Conservation (phyloP, 2,888 invertebrate genomes). For the Rhodophaea formosa region DNA sequence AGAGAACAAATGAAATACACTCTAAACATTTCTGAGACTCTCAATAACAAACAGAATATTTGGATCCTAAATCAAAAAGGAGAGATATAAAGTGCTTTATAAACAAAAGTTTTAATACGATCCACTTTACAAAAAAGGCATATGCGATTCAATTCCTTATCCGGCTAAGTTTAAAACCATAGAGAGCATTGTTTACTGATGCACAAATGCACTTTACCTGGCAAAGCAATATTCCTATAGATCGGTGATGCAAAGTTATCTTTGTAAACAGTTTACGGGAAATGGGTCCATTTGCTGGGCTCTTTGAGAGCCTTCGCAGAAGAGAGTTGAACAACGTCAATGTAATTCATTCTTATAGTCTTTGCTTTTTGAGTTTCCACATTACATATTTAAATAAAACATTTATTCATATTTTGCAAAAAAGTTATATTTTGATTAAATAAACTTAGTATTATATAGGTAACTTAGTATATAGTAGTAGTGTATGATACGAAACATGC, state of each 20-base stretch:
- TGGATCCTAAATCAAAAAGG: not conserved
- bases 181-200: not conserved
- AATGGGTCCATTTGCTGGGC: slow-evolving; percentile 8
- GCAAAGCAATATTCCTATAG: slow-evolving; percentile 1
- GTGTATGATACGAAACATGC: too few species aligned
- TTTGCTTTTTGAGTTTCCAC: not conserved
- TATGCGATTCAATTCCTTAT: not conserved
- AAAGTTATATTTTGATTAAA: too few species aligned
- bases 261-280: slow-evolving; percentile 9
- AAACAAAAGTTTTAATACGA: not conserved
- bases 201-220: slow-evolving; percentile 10
- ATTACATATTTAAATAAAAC: not conserved
- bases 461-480: too few species aligned
- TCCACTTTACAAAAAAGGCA: not conserved
- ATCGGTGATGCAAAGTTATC: slow-evolving; percentile 13
- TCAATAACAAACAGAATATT: not conserved
- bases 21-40: too few species aligned
- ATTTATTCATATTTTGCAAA: too few species aligned
- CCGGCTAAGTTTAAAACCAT: not conserved
- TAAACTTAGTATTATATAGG: too few species aligned
- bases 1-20: too few species aligned
- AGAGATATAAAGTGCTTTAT: not conserved
- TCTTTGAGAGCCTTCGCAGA: not conserved
- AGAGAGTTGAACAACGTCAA: not conserved
- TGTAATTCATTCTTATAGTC: not conserved